Base-by-base conservation (phyloP, 1,140 invertebrate genomes). In the Drosophila saltans region DNA sequence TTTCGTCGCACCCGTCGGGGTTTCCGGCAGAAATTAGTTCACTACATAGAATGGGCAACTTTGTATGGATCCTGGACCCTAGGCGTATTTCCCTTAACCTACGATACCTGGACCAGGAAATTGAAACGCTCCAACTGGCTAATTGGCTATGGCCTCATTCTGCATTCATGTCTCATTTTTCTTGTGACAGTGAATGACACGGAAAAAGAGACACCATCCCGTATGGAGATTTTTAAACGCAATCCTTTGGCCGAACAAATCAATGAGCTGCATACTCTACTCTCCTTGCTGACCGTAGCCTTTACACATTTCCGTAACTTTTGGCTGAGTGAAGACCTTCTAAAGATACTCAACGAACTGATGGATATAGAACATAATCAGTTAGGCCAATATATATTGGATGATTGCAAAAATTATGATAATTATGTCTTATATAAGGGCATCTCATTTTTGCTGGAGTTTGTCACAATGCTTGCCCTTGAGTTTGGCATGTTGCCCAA, bases 21-120 rank as follows among this genome's bases (percentile, higher is more conserved):
- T 48, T 61, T 67, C 40, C 67, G 70, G 10, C 69, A 48, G 55
- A 58, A 43, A 21, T 58, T 78, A 36, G 74, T 56, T 45, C 41
- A 26, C 36, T 67, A 81, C 26, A 84, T 72, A 0, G 16, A 78
- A 5, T 67, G 61, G 39, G 62, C 36, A 0, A 48, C 69, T 10
- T 48, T 81, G 8, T 86, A 81, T 21, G 26, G 33, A n/a, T 85
- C 81, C 8, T 86, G 71, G 75, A 26, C 48, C 1, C 65, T 85
- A 1, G 82, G 81, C 0, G 39, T 86, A 11, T 72, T 86, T 26
- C 82, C 83, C 1, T 86, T 76, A 52, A 66, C 70, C 21, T 86
- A 72, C 56, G 52, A 58, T 39, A 9, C 10, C 3, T 56, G 52
- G 39, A 78, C 26, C 21, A 28, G 61, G n/a, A 58, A 64, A 52